phyloP scores from a whole-genome alignment of 2,797 vertebrate species.

The Peromyscus melanophrys region DNA sequence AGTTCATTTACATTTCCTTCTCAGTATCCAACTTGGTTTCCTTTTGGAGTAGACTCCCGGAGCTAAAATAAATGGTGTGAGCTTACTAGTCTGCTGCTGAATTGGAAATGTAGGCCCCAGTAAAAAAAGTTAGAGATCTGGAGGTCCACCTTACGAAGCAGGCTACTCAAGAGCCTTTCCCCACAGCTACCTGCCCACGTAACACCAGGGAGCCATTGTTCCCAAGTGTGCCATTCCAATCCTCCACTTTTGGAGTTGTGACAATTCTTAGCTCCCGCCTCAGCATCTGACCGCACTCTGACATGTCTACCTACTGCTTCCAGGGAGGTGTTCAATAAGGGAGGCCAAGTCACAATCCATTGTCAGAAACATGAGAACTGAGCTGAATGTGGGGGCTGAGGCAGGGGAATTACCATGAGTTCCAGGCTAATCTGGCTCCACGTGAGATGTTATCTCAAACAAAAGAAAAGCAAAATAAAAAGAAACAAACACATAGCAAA shows the following conservation, averaged over 20 bases:
- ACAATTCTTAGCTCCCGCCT: not conserved
- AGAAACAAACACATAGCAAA: not conserved
- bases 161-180: not conserved
- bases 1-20: not conserved
- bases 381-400: not conserved
- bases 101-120: not conserved
- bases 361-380: not conserved
- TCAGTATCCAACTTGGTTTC: slow-evolving; percentile 23
- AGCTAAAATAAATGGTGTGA: slow-evolving; percentile 47
- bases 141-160: not conserved
- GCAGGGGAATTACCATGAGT: not conserved
- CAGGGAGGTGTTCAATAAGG: not conserved
- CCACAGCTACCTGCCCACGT: not conserved
- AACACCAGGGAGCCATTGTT: not conserved
- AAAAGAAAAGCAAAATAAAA: not conserved
- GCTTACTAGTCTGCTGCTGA: slow-evolving; percentile 27
- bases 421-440: not conserved
- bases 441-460: not conserved
- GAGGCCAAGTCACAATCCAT: not conserved
- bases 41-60: slow-evolving; percentile 6
- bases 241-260: not conserved
- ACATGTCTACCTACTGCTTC: too few relatives aligned
- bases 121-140: slow-evolving; percentile 19
- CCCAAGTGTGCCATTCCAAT: not conserved
- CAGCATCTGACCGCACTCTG: not conserved